Evolutionary conservation across 2,113 vertebrate species (phyloP).

Genomic region (Chroicocephalus ridibundus): DNA sequence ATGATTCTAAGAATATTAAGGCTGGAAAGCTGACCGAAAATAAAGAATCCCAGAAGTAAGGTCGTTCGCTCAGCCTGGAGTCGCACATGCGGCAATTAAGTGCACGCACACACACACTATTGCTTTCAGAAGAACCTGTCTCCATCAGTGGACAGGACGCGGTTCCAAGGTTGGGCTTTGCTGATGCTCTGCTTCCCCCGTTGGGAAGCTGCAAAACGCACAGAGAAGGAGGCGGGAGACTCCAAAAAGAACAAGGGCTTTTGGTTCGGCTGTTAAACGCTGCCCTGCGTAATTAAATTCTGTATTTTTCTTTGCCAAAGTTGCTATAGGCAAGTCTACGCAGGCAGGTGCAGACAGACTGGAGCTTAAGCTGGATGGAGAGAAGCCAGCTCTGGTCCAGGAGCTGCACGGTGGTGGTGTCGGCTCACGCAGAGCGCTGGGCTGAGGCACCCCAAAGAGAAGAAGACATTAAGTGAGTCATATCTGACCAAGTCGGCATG

Average conservation of each 20-base stretch:
- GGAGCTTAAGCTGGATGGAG: neutral
- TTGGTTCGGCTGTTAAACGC: neutral
- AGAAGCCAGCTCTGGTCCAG: neutral
- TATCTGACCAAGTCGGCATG: rapidly evolving
- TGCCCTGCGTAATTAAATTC: neutral
- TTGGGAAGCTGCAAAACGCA: neutral
- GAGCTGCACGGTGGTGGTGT: neutral
- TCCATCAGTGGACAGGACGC: neutral
- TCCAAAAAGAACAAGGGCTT: neutral
- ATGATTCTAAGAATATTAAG: neutral
- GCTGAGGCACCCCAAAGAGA: neutral
- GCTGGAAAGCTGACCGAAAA: neutral
- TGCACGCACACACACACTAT: rapidly evolving
- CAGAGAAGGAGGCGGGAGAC: neutral
- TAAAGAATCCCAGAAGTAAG: neutral
- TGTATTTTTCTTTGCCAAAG: neutral
- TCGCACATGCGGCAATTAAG: too few species aligned
- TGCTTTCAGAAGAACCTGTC: neutral
- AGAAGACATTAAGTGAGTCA: neutral
- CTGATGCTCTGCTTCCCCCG: neutral
- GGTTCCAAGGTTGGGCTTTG: rapidly evolving
- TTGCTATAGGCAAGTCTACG: neutral
- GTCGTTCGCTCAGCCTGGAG: too few species aligned
- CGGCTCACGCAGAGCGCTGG: neutral
- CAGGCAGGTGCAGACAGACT: neutral